These are phyloP conservation scores for Microplitis mediator DNA, from an alignment of 1,140 invertebrate genomes.

Conservation along the genomic window DNA sequence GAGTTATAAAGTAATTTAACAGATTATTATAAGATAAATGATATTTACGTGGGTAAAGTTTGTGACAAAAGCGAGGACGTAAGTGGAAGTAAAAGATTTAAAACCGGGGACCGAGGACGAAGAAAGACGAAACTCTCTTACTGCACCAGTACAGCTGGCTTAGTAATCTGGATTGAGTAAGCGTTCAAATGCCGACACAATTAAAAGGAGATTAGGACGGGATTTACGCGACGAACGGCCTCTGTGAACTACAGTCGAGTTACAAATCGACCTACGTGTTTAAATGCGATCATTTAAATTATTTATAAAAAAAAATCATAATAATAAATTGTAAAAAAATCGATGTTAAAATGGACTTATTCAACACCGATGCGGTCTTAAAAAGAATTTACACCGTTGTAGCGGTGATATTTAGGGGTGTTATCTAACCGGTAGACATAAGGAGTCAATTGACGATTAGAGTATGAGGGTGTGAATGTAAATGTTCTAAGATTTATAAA, in stretches of 20 bases:
- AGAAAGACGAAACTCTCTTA: neutral
- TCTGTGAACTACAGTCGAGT: conserved; percentile 26
- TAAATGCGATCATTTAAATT: too few species aligned
- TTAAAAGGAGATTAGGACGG: conserved; percentile 51
- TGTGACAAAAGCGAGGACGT: neutral
- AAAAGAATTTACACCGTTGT: too few species aligned
- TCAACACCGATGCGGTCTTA: too few species aligned
- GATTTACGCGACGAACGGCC: conserved; percentile 33
- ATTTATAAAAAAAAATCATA: too few species aligned
- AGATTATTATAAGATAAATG: neutral
- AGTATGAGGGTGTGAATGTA: too few species aligned
- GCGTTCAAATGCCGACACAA: conserved; percentile 47
- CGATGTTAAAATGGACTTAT: too few species aligned
- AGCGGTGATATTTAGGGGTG: too few species aligned
- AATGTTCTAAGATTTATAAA: too few species aligned
- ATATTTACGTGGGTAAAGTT: neutral
- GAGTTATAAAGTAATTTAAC: neutral
- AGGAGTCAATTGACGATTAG: too few species aligned
- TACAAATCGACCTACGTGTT: conserved; percentile 18
- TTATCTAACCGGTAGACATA: too few species aligned
- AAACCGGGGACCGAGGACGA: neutral
- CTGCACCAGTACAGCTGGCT: conserved; percentile 28
- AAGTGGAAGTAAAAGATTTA: neutral
- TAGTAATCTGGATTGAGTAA: conserved; percentile 49
- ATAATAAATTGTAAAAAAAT: too few species aligned